Conservation (phyloP, 2,113 vertebrate genomes). For the Microcebus tavaratra region DNA sequence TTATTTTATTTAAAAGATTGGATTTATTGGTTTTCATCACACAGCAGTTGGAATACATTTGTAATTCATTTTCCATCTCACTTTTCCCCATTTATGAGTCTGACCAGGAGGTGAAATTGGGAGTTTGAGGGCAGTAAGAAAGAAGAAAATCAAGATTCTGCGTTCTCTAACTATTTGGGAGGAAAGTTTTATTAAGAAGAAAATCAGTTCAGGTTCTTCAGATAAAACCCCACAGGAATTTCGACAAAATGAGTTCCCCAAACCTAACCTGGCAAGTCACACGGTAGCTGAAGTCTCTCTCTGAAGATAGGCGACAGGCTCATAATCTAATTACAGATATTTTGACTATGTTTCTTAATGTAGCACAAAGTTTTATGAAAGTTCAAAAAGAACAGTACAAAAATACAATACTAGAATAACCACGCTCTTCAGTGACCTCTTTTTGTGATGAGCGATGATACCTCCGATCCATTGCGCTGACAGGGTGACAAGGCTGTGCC, state of each 20-base stretch:
- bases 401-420: background rate
- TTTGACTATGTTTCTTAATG: background rate
- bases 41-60: background rate
- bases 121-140: background rate
- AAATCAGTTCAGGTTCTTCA: background rate
- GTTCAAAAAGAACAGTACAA: background rate
- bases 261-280: background rate
- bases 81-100: background rate
- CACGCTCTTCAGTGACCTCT: fast-evolving
- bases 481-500: too few relatives aligned
- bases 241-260: background rate
- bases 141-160: background rate
- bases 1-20: constrained; percentile 19
- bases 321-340: background rate
- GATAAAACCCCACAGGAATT: background rate
- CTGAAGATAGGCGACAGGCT: background rate
- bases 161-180: background rate
- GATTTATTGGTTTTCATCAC: background rate
- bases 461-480: too few relatives aligned
- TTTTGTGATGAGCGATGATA: background rate
- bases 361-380: background rate
- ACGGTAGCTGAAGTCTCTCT: background rate
- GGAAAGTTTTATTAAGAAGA: background rate
- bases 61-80: background rate
- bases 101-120: background rate